These are phyloP conservation scores for Brachirus orientalis DNA, from an alignment of 2,113 vertebrate genomes.

Conservation along the genomic window DNA sequence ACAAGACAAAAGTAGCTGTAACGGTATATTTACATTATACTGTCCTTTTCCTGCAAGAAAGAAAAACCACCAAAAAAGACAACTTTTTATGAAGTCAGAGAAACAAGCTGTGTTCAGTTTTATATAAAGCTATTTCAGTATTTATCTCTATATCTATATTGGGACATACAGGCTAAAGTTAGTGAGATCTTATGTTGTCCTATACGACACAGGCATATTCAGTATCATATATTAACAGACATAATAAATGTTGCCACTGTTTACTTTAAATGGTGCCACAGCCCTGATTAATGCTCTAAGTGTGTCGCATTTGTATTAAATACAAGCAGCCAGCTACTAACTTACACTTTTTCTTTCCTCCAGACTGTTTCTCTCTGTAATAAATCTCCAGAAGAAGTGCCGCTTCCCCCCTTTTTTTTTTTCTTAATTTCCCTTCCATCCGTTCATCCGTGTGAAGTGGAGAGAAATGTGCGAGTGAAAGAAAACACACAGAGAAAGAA, in stretches of 20 bases:
- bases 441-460: conserved; percentile 35
- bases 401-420: conserved; percentile 2
- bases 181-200: too few relatives aligned
- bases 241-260: not conserved
- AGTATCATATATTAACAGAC: not conserved
- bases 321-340: conserved; percentile 1
- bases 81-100: too few relatives aligned
- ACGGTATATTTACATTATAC: too few relatives aligned
- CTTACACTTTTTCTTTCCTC: not conserved
- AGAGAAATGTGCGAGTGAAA: conserved; percentile 48
- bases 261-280: too few relatives aligned
- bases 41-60: too few relatives aligned
- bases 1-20: too few relatives aligned
- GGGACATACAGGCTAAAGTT: too few relatives aligned
- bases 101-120: too few relatives aligned
- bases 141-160: too few relatives aligned
- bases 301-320: not conserved
- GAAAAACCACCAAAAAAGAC: too few relatives aligned
- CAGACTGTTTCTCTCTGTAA: conserved; percentile 70
- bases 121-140: too few relatives aligned
- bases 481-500: conserved; percentile 46
- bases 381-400: conserved; percentile 8
- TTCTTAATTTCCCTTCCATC: conserved; percentile 26
- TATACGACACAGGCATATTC: not conserved
- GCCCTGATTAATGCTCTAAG: too few relatives aligned